Evolutionary conservation across 2,888 invertebrate species (phyloP).

Genomic region (Polydesmus complanatus): DNA sequence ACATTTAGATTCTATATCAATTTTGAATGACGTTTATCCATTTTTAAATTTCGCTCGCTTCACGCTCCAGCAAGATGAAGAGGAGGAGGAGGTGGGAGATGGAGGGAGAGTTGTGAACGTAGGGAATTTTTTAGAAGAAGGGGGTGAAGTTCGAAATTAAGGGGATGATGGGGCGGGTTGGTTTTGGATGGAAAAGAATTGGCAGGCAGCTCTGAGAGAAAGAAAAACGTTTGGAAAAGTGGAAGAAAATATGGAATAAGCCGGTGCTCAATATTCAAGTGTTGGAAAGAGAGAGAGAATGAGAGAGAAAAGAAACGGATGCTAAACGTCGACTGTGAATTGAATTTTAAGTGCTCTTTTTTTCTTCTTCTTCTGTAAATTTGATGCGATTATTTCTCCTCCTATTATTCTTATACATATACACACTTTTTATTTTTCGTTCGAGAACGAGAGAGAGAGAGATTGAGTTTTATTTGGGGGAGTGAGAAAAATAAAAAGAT

Average conservation of each 20-base stretch:
- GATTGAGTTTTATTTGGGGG: too few species aligned
- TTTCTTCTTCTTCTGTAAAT: not conserved
- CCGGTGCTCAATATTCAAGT: not conserved
- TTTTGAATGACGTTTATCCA: not conserved
- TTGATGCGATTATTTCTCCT: not conserved
- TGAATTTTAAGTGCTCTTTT: not conserved
- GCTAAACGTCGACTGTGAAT: not conserved
- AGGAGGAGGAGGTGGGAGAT: not conserved
- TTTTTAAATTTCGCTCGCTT: not conserved
- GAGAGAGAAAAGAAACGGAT: not conserved
- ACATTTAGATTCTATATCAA: not conserved
- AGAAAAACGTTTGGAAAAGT: too few species aligned
- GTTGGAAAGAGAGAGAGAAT: not conserved
- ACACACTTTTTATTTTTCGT: too few species aligned
- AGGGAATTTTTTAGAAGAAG: not conserved
- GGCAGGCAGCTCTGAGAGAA: too few species aligned
- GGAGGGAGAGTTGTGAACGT: not conserved
- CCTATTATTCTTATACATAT: not conserved
- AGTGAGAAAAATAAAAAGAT: too few species aligned
- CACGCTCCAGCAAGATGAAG: not conserved
- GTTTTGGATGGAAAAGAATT: not conserved
- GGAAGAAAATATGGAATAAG: not conserved
- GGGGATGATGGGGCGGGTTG: not conserved
- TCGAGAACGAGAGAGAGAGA: too few species aligned
- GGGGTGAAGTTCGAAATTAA: not conserved